Conservation (phyloP, 2,888 invertebrate genomes). For the Cryptocephalus primarius region DNA sequence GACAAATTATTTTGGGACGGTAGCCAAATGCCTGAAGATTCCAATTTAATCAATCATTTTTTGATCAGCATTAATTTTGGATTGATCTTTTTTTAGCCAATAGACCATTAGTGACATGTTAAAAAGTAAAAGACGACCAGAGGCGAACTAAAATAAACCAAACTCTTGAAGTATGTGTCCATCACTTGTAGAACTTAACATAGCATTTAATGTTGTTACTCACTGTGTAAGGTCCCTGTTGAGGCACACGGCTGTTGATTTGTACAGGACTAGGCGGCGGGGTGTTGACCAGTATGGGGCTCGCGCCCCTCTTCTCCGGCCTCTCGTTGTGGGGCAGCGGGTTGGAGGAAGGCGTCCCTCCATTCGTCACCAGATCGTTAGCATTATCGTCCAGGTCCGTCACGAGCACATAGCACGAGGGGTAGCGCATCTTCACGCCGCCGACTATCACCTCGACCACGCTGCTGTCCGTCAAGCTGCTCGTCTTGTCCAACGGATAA, state of each 20-base stretch:
- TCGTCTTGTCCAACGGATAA: constrained; percentile 68
- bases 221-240: constrained; percentile 34
- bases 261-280: constrained; percentile 41
- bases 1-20: no score
- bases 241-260: constrained; percentile 34
- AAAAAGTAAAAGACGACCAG: no score
- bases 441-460: constrained; percentile 57
- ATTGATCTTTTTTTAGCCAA: no score
- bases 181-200: no score
- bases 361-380: constrained; percentile 26
- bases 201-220: constrained; percentile 6
- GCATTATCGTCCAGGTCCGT: constrained; percentile 71
- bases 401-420: constrained; percentile 85
- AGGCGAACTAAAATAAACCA: no score
- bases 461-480: constrained; percentile 38
- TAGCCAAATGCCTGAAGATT: no score
- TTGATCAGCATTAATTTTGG: no score
- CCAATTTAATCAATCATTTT: no score
- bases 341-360: constrained; percentile 3
- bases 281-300: constrained; percentile 26
- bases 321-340: neutral
- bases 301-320: constrained; percentile 12
- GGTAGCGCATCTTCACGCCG: constrained; percentile 91
- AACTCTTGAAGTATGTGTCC: no score
- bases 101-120: no score